phyloP scores from a whole-genome alignment of 64 coral and sea anemone genomes.

The Acropora tenuis region DNA sequence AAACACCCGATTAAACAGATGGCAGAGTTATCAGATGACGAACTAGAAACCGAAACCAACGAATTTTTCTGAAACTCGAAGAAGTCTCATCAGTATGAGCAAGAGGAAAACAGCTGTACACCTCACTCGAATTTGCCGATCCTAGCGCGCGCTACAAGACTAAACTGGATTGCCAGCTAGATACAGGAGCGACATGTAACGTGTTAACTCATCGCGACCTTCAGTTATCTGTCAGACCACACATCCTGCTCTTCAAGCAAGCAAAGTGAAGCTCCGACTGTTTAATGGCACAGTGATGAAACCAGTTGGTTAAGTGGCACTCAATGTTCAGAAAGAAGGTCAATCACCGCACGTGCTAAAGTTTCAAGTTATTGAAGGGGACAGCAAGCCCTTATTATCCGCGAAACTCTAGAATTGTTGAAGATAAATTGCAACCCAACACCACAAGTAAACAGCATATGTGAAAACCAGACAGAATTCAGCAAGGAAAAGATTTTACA shows the following conservation, averaged over 20 bases:
- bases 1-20: neutral
- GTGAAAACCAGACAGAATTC: neutral
- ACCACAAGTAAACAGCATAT: constrained; percentile 17
- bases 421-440: constrained; percentile 36
- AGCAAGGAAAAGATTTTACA: constrained; percentile 31
- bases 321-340: constrained; percentile 43
- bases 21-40: neutral
- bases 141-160: neutral
- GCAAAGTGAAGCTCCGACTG: constrained; percentile 45
- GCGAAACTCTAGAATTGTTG: constrained; percentile 40
- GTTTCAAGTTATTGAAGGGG: constrained; percentile 53
- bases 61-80: constrained; percentile 31
- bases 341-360: constrained; percentile 15
- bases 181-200: constrained; percentile 65
- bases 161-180: constrained; percentile 51
- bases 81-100: constrained; percentile 20
- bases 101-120: constrained; percentile 35
- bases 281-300: constrained; percentile 70
- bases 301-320: constrained; percentile 25
- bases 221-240: constrained; percentile 38
- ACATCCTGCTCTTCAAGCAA: constrained; percentile 25
- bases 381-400: constrained; percentile 63
- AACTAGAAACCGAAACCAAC: constrained; percentile 13
- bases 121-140: constrained; percentile 21
- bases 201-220: constrained; percentile 45